Evolutionary conservation across 2,888 invertebrate genomes (phyloP), one percentile per base, ranked within the genome.

Genomic region (Branchipolynoe longqiensis): DNA sequence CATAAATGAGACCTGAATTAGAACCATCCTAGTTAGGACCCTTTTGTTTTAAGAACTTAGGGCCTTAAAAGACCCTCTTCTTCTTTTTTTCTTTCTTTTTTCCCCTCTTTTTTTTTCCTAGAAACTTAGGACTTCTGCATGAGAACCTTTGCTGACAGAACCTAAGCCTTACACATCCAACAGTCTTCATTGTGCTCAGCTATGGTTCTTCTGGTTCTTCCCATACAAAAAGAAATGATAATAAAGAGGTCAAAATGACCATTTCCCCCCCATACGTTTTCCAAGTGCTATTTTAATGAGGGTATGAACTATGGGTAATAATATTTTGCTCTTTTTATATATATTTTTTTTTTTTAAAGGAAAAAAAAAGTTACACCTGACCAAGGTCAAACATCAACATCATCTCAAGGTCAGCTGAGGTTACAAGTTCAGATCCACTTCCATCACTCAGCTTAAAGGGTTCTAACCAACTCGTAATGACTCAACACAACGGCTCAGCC

Each of bases 371-470:
- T n/a, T n/a, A 33, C 38, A 69, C 69, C 38, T 3, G 6, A 69
- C 31, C 69, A 69, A 69, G 69, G 33, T 69, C 38, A 69, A 38
- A 69, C 69, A 69, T 69, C 69, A 69, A 69, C 33, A 33, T n/a
- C n/a, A n/a, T 38, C 14, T 31, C 1, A 69, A 69, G n/a, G 69
- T 36, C 69, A 36, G 69, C 69, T 36, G 69, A 69, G 38, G 62
- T 62, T 33, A 62, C 4, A 25, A 58, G 62, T 18, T 69, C 38
- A 69, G 36, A 69, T 38, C 33, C 36, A 33, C 36, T 38, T n/a
- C 36, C 33, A 14, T 48, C 8, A 48, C 8, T 48, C 18, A 18
- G 48, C 8, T 8, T 48, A 48, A 8, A 48, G 48, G 8, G 48
- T 48, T 48, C 8, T 12, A 48, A 48, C 8, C 48, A 48, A 48